phyloP scores from a whole-genome alignment of 2,888 invertebrate species.

The Phymatocera aterrima region DNA sequence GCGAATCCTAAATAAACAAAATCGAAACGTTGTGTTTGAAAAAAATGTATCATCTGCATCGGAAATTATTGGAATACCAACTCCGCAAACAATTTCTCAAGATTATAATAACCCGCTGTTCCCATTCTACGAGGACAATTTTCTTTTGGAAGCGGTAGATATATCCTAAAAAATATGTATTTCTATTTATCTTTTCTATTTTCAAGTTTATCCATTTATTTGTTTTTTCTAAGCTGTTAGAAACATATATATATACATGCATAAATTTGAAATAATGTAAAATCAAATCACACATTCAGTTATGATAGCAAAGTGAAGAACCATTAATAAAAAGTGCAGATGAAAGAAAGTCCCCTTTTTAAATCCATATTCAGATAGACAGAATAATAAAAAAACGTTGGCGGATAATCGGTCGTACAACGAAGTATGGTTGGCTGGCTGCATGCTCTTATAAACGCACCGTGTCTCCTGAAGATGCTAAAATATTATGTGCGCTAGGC shows the following conservation, averaged over 20 bases:
- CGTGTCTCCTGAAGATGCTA: constrained; percentile 50
- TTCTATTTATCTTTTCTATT: neutral
- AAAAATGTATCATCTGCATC: neutral
- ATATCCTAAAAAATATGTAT: neutral
- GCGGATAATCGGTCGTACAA: constrained; percentile 53
- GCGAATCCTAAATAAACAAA: neutral
- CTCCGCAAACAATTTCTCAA: neutral
- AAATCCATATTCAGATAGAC: constrained; percentile 52
- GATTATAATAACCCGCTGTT: neutral
- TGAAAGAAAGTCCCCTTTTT: too few species aligned
- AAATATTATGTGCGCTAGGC: constrained; percentile 50
- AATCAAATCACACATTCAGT: too few species aligned
- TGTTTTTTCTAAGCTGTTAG: too few species aligned
- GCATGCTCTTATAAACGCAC: constrained; percentile 48
- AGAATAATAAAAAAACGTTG: constrained; percentile 55
- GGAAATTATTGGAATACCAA: neutral
- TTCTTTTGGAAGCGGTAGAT: constrained; percentile 39
- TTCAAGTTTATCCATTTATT: neutral
- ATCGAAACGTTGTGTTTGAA: neutral
- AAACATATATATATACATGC: neutral
- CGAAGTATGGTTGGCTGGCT: constrained; percentile 55
- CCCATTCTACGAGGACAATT: constrained; percentile 43
- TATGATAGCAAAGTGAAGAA: too few species aligned
- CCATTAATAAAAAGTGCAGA: too few species aligned
- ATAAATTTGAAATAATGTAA: neutral